Evolutionary conservation across 1,140 invertebrate species (phyloP).

Genomic region (Drusus annulatus): DNA sequence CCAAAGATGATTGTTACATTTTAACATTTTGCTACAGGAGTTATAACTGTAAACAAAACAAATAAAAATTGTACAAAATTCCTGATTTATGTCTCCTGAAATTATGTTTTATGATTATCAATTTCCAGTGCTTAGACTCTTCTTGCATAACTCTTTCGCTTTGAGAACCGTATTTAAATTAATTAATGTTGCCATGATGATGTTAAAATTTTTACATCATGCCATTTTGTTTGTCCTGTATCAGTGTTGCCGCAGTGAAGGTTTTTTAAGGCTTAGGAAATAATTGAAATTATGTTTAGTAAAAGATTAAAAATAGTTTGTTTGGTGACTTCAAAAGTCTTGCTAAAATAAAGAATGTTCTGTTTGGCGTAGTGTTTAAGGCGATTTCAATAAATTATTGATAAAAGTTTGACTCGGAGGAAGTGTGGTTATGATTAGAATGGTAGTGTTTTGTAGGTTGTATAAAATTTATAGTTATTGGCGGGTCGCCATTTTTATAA

Average conservation of each 20-base stretch:
- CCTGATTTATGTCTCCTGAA: not conserved
- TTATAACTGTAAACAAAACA: not conserved
- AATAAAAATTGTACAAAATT: slow-evolving; percentile 10
- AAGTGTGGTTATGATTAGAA: slow-evolving; percentile 20
- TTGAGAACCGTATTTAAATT: not conserved
- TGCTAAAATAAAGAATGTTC: slow-evolving; percentile 11
- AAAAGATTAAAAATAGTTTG: slow-evolving; percentile 11
- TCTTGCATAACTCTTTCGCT: not conserved
- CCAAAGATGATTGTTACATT: slow-evolving; percentile 6
- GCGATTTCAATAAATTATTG: slow-evolving; percentile 44
- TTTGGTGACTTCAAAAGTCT: slow-evolving; percentile 46
- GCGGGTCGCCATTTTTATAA: slow-evolving; percentile 31
- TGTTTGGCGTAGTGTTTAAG: slow-evolving; percentile 22
- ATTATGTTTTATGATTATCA: not conserved
- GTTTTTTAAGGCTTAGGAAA: slow-evolving; percentile 33
- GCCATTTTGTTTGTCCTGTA: not conserved
- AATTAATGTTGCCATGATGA: not conserved
- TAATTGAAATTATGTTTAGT: slow-evolving; percentile 19
- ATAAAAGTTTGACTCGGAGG: slow-evolving; percentile 30
- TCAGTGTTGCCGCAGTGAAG: slow-evolving; percentile 39
- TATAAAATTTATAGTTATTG: slow-evolving; percentile 33
- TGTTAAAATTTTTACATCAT: not conserved
- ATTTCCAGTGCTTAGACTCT: not conserved
- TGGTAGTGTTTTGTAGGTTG: slow-evolving; percentile 44
- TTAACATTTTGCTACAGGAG: not conserved